Evolutionary conservation across 2,888 invertebrate species (phyloP).

Genomic region (Trachelus tabidus): DNA sequence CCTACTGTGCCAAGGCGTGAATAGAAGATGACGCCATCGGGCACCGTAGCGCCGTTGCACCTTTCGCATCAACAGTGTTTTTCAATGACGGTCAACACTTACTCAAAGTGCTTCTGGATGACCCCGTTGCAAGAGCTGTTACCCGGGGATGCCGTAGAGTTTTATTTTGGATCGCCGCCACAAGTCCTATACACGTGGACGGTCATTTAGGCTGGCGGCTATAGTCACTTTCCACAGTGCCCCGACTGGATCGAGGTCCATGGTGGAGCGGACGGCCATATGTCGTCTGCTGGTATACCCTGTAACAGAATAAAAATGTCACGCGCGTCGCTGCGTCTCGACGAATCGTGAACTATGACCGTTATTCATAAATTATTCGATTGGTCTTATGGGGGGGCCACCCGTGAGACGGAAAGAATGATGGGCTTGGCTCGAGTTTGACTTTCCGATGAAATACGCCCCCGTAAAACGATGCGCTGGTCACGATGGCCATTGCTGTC

Average conservation of each 20-base stretch:
- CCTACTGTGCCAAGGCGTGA: constrained; percentile 41
- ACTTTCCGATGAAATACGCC: not conserved
- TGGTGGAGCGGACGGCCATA: not conserved
- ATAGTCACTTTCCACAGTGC: not conserved
- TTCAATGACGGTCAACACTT: not conserved
- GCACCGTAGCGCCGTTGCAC: constrained; percentile 44
- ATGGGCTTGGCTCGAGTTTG: not conserved
- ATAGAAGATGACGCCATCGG: constrained; percentile 55
- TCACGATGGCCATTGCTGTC: not conserved
- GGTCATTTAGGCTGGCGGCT: not conserved
- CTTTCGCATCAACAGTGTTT: constrained; percentile 33
- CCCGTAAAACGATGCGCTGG: not conserved
- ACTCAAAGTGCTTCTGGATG: constrained; percentile 30
- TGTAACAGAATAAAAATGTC: not conserved
- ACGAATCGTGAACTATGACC: not conserved
- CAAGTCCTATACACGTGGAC: not conserved
- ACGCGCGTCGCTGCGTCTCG: not conserved
- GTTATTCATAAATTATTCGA: constrained; percentile 1
- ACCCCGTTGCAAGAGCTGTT: constrained; percentile 29
- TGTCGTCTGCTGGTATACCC: not conserved
- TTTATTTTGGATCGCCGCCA: not conserved
- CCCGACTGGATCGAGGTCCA: no score
- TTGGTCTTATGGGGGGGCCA: not conserved
- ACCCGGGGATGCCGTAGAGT: not conserved
- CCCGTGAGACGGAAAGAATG: not conserved